phyloP scores from a whole-genome alignment of 2,113 vertebrate genomes.

The Leptosomus discolor region DNA sequence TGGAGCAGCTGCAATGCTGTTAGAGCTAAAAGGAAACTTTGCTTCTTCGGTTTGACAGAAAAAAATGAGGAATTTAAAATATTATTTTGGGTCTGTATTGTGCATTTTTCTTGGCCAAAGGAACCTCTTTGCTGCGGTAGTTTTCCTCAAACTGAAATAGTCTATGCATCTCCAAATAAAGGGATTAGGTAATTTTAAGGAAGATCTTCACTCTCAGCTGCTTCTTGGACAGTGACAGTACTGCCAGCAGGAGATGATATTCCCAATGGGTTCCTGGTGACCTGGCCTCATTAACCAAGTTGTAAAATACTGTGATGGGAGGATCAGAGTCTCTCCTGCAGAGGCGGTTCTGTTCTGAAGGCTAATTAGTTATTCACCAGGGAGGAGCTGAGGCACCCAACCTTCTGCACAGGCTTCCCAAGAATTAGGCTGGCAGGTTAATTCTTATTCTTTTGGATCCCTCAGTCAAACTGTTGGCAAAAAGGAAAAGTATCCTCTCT shows the following conservation, averaged over 20 bases:
- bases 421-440: background rate
- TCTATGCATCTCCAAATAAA: background rate
- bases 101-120: background rate
- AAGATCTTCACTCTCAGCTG: background rate
- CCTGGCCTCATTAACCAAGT: constrained; percentile 11
- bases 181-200: background rate
- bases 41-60: background rate
- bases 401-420: background rate
- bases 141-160: background rate
- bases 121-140: background rate
- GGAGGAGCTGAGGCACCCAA: background rate
- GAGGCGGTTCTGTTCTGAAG: background rate
- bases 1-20: background rate
- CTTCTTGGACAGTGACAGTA: background rate
- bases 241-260: background rate
- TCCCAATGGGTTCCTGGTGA: background rate
- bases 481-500: background rate
- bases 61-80: background rate
- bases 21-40: background rate
- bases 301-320: background rate
- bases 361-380: background rate
- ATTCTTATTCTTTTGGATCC: background rate
- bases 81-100: background rate
- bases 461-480: background rate
- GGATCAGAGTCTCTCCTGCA: background rate